Evolutionary conservation across 1,140 invertebrate genomes (phyloP), one percentile per base, ranked within the genome.

Genomic region (Drosophila azteca): DNA sequence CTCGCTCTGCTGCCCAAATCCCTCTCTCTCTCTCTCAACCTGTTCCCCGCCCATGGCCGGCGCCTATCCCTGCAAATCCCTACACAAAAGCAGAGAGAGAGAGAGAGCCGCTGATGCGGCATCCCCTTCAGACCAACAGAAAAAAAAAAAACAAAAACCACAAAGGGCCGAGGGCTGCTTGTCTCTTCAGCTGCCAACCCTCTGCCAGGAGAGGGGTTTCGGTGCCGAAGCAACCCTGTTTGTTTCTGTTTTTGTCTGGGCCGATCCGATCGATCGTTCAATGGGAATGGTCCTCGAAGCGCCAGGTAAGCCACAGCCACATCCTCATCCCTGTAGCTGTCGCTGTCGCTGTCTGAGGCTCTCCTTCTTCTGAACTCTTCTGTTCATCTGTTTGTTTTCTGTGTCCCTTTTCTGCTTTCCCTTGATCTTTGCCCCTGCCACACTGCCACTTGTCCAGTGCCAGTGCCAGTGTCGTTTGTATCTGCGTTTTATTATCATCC

Each of bases 291-390:
- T 61, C 52, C 72, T 43, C 64, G 74, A 67, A 85, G 82, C 82
- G 82, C 82, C 82, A 85, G 82, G 82, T 85, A 85, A 85, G 66
- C 83, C 81, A 67, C 81, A 84, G 79, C 72, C 64, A 49, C 50
- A 54, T 45, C 55, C 45, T 43, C 67, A 60, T 57, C 58, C 59
- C 45, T 35, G 44, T 54, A 15, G 11, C 55, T 39, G 62, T 52
- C 31, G 29, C 24, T 24, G 24, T 24, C 24, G 29, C 51, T 49
- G 29, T 17, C 59, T 53, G 20, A 6, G 20, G 52, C 8, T 48
- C 66, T 59, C 68, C 54, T 51, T 35, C 58, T 48, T 63, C 31
- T 69, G 35, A 39, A 39, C 35, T 39, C 35, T 77, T 68, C 58
- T 69, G 54, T 71, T 81, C 35, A 39, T 39, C 35, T 50, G 64